Base-by-base conservation (phyloP, 2,113 vertebrate genomes). In the Lepus europaeus region DNA sequence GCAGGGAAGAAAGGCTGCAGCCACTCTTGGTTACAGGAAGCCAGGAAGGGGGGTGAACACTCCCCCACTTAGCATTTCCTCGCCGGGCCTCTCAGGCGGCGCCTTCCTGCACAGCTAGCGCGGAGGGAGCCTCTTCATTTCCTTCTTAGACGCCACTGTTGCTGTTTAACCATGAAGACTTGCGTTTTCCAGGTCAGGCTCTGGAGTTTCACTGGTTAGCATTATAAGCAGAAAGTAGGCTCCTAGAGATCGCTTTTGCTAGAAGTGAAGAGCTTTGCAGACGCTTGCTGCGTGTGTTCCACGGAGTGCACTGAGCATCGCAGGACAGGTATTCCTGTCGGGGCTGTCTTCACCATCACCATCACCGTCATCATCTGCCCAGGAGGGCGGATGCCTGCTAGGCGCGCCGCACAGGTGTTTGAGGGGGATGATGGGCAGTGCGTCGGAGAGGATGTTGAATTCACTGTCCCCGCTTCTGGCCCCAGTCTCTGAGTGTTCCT, bases 381-480 rank as follows among this genome's bases (percentile, higher is more conserved):
- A 1, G 45, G 36, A 6, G n/a, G 39, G 45, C 1, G 14, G 10
- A 22, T 31, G 51, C 74, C 23, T 45, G 25, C 51, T 51, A 33
- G 73, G 27, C 25, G 20, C 29, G 3, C 1, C 9, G 20, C 39
- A 39, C 19, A 6, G 31, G 6, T 69, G 33, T 51, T 17, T n/a
- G 29, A 31, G 61, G 13, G 27, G 27, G 12, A 33, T 25, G 14
- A 2, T 3, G 3, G 53, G 6, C 1, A 2, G 7, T 0, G 25
- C 64, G 63, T 66, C 29, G 23, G 53, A 73, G 78, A 25, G 5
- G 29, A 4, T 3, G 3, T 5, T 73, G 51, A 31, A 59, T 66
- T 61, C 20, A 49, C 23, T 27, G n/a, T 6, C 22, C 36, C 23
- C 1, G 3, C 2, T 23, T 27, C 20, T 25, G 51, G 66, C 6